These are phyloP conservation scores for Myotis brandtii DNA, from an alignment of 2,113 vertebrate species.

Conservation along the genomic window DNA sequence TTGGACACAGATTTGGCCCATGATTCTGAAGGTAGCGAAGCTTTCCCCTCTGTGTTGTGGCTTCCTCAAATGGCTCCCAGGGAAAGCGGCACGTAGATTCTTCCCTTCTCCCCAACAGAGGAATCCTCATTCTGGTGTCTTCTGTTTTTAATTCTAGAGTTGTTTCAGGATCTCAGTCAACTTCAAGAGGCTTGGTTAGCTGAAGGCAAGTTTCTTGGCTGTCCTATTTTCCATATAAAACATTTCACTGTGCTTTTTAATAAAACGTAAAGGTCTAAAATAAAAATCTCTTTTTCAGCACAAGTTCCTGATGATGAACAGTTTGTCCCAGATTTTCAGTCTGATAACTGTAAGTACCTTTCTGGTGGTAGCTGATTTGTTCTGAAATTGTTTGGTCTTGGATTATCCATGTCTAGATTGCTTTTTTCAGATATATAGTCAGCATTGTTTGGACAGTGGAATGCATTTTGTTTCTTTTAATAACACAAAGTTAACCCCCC, in stretches of 20 bases:
- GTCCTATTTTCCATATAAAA: slow-evolving; percentile 62
- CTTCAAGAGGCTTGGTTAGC: slow-evolving; percentile 99
- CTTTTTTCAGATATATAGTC: neutral
- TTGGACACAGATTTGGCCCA: slow-evolving; percentile 96
- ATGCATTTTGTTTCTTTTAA: slow-evolving; percentile 21
- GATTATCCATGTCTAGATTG: neutral
- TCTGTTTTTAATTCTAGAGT: slow-evolving; percentile 89
- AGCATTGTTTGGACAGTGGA: neutral
- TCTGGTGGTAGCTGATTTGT: slow-evolving; percentile 39
- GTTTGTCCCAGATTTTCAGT: slow-evolving; percentile 99
- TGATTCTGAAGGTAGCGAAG: slow-evolving; percentile 95
- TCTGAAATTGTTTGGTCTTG: slow-evolving; percentile 46
- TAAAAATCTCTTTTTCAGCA: slow-evolving; percentile 86
- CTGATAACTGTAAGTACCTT: slow-evolving; percentile 95
- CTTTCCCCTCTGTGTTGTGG: neutral
- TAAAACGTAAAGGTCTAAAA: slow-evolving; percentile 49
- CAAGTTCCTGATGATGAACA: slow-evolving; percentile 99
- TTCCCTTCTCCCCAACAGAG: neutral
- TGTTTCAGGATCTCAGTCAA: slow-evolving; percentile 98
- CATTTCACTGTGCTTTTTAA: slow-evolving; percentile 56
- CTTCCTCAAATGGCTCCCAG: neutral
- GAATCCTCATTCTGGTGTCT: slow-evolving; percentile 49
- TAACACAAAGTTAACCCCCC: slow-evolving; percentile 14
- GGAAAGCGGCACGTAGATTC: neutral
- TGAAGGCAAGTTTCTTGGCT: slow-evolving; percentile 91